Conservation (phyloP, 2,113 vertebrate species). For the Pygoscelis antarcticus region DNA sequence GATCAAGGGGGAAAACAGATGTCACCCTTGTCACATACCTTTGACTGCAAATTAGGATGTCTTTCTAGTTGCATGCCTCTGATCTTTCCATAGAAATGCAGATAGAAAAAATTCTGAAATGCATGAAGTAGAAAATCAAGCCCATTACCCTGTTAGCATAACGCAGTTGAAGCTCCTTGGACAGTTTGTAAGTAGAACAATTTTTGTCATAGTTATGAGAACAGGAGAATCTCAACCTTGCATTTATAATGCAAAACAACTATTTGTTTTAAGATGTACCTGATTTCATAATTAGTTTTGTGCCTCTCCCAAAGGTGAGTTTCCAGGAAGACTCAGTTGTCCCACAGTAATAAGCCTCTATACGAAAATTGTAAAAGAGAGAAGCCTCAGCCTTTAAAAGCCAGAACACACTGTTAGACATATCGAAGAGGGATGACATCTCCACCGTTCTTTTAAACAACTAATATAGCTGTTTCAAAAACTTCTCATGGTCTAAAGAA, state of each 20-base stretch:
- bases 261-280: not conserved
- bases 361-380: not conserved
- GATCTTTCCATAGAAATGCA: not conserved
- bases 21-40: not conserved
- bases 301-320: not conserved
- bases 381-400: not conserved
- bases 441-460: not conserved
- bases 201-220: not conserved
- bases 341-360: not conserved
- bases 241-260: not conserved
- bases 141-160: not conserved
- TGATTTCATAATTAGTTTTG: not conserved
- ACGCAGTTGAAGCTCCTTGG: fast-evolving
- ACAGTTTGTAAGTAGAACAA: not conserved
- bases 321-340: not conserved
- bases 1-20: not conserved
- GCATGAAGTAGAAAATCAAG: not conserved
- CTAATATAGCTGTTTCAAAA: not conserved
- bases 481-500: not conserved
- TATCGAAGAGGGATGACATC: not conserved
- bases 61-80: not conserved
- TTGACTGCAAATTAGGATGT: not conserved
- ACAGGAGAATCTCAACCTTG: not conserved
- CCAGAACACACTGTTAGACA: not conserved
- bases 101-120: not conserved